Base-by-base conservation (phyloP, 2,888 invertebrate species). In the Plebejus anna region DNA sequence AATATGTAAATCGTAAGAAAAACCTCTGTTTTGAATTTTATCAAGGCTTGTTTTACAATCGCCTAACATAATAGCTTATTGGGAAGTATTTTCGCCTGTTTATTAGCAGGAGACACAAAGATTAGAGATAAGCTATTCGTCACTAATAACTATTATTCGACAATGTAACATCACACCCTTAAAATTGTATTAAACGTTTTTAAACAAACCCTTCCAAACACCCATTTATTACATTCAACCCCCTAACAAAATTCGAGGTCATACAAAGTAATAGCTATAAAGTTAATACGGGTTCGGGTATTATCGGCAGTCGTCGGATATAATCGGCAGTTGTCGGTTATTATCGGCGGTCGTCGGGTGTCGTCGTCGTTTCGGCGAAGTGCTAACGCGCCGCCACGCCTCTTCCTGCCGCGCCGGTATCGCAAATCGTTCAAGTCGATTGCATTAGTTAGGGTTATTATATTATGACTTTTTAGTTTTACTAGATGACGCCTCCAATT, bases 331-430 rank as follows among this genome's bases (percentile, higher is more conserved):
- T 55, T 1, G 55, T 75, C 75, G 61, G 22, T 6, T 28, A 61
- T 13, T 61, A 61, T 61, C 66, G 76, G 51, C 70, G 38, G 38
- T 51, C 38, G 70, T 71, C 59, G 71, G 76, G 76, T 70, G 42
- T 38, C 71, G 76, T 71, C 76, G 72, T 36, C 55, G 77, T 72
- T 85, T 85, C 84, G 81, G 79, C 81, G 85, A 89, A 85, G 84
- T 87, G 90, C 90, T 88, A 90, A 91, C 88, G 88, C 85, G 82
- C 79, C 81, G 81, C 84, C 88, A 87, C 91, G 91, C 93, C 93
- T 85, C 86, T 90, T 93, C 92, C 92, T 90, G 92, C 88, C 71
- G 57, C 75, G 70, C 55, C 75, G 28, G 75, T 57, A 55, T 76
- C 71, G 76, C 76, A 57, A 57, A 76, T 76, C 70, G 72, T 72